A percentile compares a stretch with the other conserved stretches of the same genome.
Conservation (phyloP, 2,113 vertebrate genomes). For the Lanius collurio region DNA sequence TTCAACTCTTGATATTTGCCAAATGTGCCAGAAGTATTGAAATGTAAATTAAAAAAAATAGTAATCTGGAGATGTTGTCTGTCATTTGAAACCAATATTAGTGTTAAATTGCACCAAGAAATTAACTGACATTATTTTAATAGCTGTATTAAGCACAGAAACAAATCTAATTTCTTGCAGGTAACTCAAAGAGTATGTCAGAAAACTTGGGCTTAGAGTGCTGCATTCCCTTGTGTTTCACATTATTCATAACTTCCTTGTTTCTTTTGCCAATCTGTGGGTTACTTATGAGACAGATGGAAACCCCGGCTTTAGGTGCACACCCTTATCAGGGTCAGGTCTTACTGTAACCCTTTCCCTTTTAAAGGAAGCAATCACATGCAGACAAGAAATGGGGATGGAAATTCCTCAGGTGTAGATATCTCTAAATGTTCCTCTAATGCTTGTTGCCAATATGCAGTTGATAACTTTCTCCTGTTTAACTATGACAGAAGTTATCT, state of each 20-base stretch:
- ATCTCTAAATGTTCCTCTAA: background rate
- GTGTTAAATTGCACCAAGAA: background rate
- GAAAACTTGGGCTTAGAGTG: background rate
- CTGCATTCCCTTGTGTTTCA: background rate
- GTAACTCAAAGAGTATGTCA: background rate
- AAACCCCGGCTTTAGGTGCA: accelerated
- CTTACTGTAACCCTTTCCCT: background rate
- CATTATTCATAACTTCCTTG: background rate
- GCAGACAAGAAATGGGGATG: background rate
- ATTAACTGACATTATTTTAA: background rate
- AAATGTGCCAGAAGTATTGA: background rate
- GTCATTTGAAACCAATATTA: background rate
- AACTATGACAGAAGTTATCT: background rate
- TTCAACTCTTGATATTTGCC: background rate
- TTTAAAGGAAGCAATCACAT: background rate
- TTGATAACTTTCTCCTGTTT: background rate
- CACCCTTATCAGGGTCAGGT: background rate
- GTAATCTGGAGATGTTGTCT: background rate
- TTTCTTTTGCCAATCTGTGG: background rate
- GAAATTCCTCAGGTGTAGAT: background rate
- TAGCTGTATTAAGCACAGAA: background rate
- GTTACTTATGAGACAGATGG: accelerated
- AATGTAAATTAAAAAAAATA: background rate
- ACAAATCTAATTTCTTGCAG: background rate
- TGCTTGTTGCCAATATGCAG: accelerated